Percentiles rank a stretch among this genome's conserved stretches.
phyloP scores from a whole-genome alignment of 1,140 invertebrate species.

The Mylabris phalerata region DNA sequence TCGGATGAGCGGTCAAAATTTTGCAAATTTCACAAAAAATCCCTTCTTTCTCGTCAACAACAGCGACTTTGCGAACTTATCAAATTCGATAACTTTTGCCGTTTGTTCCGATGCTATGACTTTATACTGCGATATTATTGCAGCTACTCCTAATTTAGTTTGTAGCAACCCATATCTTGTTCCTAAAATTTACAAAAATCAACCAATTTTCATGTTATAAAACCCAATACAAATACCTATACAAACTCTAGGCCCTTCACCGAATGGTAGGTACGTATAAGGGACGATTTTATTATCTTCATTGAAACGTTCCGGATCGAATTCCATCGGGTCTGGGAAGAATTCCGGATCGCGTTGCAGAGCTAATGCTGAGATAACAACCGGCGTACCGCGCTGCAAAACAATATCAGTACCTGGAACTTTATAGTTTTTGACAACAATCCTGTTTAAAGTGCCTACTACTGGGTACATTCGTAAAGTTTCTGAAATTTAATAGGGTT shows the following conservation, averaged over 20 bases:
- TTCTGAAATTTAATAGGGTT: slow-evolving; percentile 17
- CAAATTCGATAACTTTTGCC: not conserved
- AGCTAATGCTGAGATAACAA: slow-evolving; percentile 50
- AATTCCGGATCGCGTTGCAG: slow-evolving; percentile 53
- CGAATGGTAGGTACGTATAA: slow-evolving; percentile 44
- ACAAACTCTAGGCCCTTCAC: slow-evolving; percentile 41
- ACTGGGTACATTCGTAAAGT: slow-evolving; percentile 46
- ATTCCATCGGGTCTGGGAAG: slow-evolving; percentile 56
- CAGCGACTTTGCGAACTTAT: slow-evolving; percentile 1
- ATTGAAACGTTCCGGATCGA: slow-evolving; percentile 48
- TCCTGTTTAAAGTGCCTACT: slow-evolving; percentile 40
- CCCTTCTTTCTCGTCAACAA: not conserved
- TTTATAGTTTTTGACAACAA: slow-evolving; percentile 42
- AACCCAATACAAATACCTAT: no score
- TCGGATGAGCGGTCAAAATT: no score
- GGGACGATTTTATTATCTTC: slow-evolving; percentile 40
- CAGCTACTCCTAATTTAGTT: slow-evolving; percentile 13
- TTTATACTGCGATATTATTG: slow-evolving; percentile 19
- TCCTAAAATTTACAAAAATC: no score
- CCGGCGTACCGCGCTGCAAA: slow-evolving; percentile 46
- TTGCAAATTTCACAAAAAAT: not conserved
- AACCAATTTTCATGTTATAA: no score
- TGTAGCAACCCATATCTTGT: slow-evolving; percentile 18
- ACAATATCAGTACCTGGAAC: slow-evolving; percentile 43
- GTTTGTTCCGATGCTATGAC: slow-evolving; percentile 18